A percentile compares a stretch with the other conserved stretches of the same genome.
Evolutionary conservation across 1,140 invertebrate genomes (phyloP).

Genomic region (Anoplophora glabripennis): DNA sequence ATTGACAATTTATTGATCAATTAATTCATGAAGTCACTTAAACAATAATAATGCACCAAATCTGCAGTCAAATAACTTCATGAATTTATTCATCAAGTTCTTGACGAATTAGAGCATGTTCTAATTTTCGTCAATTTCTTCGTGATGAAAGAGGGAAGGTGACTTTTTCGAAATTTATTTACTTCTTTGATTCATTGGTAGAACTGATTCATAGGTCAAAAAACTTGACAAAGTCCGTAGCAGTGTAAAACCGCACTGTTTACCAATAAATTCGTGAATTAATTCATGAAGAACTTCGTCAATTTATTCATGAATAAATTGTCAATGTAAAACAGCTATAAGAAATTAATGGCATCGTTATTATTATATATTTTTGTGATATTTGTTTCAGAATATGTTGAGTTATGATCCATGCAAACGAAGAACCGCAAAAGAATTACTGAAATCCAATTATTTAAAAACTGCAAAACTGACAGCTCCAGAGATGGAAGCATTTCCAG

Average conservation of each 20-base stretch:
- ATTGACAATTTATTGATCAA: too few species aligned
- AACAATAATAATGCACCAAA: not conserved
- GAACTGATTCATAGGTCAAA: too few species aligned
- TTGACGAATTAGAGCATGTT: too few species aligned
- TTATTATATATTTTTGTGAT: conserved; percentile 17
- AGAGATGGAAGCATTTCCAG: conserved; percentile 37
- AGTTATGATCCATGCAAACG: conserved; percentile 78
- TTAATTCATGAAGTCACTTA: not conserved
- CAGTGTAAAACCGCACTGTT: too few species aligned
- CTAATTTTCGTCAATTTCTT: too few species aligned
- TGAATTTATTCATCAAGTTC: not conserved
- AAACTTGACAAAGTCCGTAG: too few species aligned
- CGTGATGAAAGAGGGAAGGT: too few species aligned
- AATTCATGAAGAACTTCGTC: too few species aligned
- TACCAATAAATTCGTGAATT: too few species aligned
- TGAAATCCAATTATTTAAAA: conserved; percentile 75
- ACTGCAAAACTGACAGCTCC: conserved; percentile 62
- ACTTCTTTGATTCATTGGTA: too few species aligned
- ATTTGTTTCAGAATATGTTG: conserved; percentile 69
- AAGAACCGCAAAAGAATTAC: conserved; percentile 72
- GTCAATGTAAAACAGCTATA: not conserved
- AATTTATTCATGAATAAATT: too few species aligned
- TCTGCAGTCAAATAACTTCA: not conserved
- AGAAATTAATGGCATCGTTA: not conserved
- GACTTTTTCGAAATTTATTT: too few species aligned